A percentile compares a stretch with the other conserved stretches of the same genome.
phyloP scores from a whole-genome alignment of 1,140 invertebrate genomes.

The Drosophila orosa region DNA sequence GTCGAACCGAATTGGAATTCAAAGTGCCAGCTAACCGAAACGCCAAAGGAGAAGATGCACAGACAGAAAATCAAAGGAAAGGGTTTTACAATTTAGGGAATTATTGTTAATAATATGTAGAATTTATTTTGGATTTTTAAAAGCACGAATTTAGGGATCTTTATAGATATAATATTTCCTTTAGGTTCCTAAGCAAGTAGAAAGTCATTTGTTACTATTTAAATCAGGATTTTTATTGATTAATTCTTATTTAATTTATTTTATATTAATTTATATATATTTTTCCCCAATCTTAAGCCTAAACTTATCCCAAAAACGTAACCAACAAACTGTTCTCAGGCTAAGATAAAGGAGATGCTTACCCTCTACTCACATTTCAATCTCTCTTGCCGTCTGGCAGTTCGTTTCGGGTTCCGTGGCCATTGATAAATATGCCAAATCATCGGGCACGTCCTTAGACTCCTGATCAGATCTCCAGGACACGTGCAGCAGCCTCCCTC shows the following conservation, averaged over 20 bases:
- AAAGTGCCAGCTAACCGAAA: conserved; percentile 20
- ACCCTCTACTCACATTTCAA: conserved; percentile 40
- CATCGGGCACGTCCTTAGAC: conserved; percentile 56
- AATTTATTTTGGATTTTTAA: background rate
- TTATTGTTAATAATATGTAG: fast-evolving
- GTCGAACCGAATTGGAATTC: conserved; percentile 35
- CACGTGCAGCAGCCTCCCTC: conserved; percentile 22
- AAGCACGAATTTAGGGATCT: background rate
- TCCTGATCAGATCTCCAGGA: conserved; percentile 25
- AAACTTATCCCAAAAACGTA: background rate
- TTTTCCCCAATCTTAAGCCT: background rate
- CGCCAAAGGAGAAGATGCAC: conserved; percentile 19
- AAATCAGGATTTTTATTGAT: too few species aligned
- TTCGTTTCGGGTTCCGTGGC: conserved; percentile 7
- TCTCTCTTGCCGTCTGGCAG: conserved; percentile 11
- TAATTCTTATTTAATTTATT: background rate
- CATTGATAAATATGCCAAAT: conserved; percentile 55
- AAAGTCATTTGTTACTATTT: background rate
- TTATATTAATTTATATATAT: too few species aligned
- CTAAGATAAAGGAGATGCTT: conserved; percentile 10
- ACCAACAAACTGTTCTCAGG: background rate
- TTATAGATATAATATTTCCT: too few species aligned
- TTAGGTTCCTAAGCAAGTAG: background rate
- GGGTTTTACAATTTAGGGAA: background rate
- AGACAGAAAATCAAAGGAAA: background rate